Evolutionary conservation across 2,113 vertebrate species (phyloP).

Genomic region (Acrocephalus arundinaceus): DNA sequence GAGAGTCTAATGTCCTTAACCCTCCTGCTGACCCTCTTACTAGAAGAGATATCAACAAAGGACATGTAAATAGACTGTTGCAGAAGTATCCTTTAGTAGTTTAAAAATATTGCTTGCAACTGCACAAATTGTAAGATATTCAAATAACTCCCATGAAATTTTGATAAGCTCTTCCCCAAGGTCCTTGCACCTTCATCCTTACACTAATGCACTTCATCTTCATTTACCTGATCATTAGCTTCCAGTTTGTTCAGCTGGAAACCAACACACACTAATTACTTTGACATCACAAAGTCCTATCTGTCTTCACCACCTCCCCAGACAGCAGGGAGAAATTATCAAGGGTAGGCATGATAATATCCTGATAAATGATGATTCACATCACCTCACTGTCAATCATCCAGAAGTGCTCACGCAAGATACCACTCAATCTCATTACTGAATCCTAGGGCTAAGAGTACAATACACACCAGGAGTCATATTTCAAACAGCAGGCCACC

Average conservation of each 20-base stretch:
- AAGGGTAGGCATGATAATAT: slow-evolving; percentile 77
- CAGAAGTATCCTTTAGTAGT: slow-evolving; percentile 17
- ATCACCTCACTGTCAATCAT: slow-evolving; percentile 77
- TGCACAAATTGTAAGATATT: slow-evolving; percentile 53
- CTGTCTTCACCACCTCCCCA: slow-evolving; percentile 74
- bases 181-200: slow-evolving; percentile 65
- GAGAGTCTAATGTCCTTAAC: slow-evolving; percentile 2
- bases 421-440: slow-evolving; percentile 74
- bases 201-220: slow-evolving; percentile 76
- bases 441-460: slow-evolving; percentile 64
- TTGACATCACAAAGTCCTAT: slow-evolving; percentile 77
- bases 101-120: slow-evolving; percentile 44
- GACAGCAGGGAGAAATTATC: slow-evolving; percentile 79
- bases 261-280: slow-evolving; percentile 83
- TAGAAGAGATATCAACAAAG: neutral
- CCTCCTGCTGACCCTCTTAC: neutral
- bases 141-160: slow-evolving; percentile 62
- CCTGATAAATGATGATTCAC: slow-evolving; percentile 77
- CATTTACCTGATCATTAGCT: slow-evolving; percentile 84
- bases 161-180: slow-evolving; percentile 72
- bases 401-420: slow-evolving; percentile 69
- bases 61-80: slow-evolving; percentile 28
- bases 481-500: slow-evolving; percentile 74
- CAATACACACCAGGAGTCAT: slow-evolving; percentile 68
- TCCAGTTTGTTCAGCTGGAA: slow-evolving; percentile 82